phyloP scores from a whole-genome alignment of 2,888 invertebrate genomes.

The Mimachlamys varia region DNA sequence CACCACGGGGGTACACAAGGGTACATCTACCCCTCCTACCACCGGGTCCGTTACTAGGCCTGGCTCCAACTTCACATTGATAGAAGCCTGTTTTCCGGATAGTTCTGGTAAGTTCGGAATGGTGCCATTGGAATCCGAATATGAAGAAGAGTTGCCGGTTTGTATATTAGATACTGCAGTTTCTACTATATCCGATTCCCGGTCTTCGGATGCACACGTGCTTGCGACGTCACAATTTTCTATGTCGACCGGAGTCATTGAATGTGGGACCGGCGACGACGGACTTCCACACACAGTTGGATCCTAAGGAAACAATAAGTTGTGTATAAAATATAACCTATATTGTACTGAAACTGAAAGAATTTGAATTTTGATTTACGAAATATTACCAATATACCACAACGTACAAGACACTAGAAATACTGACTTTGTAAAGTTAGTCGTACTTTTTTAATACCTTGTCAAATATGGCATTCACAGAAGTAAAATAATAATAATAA shows the following conservation, averaged over 20 bases:
- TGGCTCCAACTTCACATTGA: conserved; percentile 1
- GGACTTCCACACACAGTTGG: neutral
- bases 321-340: neutral
- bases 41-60: neutral
- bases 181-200: neutral
- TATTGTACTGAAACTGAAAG: neutral
- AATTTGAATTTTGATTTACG: too few relatives aligned
- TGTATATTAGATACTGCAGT: neutral
- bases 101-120: neutral
- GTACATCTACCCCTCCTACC: neutral
- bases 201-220: conserved; percentile 8
- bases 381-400: too few relatives aligned
- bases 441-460: too few relatives aligned
- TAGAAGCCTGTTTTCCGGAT: neutral
- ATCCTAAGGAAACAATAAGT: neutral
- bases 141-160: neutral
- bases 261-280: neutral
- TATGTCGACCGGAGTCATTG: conserved; percentile 4
- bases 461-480: too few relatives aligned
- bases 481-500: too few relatives aligned
- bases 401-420: too few relatives aligned
- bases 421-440: too few relatives aligned
- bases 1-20: neutral
- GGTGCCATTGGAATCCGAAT: neutral
- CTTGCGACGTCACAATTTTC: conserved; percentile 14